phyloP scores from a whole-genome alignment of 2,888 invertebrate genomes.

The Teinopalpus imperialis region DNA sequence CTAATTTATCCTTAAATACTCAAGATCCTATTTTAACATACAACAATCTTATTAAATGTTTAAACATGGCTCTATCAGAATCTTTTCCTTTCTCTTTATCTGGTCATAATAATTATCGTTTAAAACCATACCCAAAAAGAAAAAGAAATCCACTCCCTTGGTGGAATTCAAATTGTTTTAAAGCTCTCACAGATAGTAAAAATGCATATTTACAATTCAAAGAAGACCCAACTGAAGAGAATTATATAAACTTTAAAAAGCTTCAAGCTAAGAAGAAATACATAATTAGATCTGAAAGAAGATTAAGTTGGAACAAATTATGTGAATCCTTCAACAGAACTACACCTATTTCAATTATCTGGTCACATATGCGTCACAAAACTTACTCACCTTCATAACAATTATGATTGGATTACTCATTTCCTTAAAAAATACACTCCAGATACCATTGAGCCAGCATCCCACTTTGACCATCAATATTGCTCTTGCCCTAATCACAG shows the following conservation, averaged over 20 bases:
- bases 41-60: neutral
- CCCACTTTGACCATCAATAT: too few relatives aligned
- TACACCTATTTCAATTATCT: slow-evolving; percentile 12
- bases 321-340: slow-evolving; percentile 7
- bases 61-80: neutral
- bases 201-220: neutral
- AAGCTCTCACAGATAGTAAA: neutral
- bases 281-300: neutral
- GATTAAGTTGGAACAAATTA: neutral
- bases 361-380: too few relatives aligned
- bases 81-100: neutral
- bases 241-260: slow-evolving; percentile 7
- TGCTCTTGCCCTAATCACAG: too few relatives aligned
- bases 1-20: neutral
- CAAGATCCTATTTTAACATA: neutral
- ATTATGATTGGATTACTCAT: too few relatives aligned
- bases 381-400: slow-evolving; percentile 11
- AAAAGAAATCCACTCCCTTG: neutral
- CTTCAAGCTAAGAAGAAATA: neutral
- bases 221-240: neutral
- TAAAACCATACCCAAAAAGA: too few relatives aligned
- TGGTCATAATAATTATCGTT: too few relatives aligned
- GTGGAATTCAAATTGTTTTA: slow-evolving; percentile 1
- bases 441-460: too few relatives aligned
- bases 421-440: too few relatives aligned